Conservation (phyloP, 2,113 vertebrate genomes). For the Loxodonta africana region DNA sequence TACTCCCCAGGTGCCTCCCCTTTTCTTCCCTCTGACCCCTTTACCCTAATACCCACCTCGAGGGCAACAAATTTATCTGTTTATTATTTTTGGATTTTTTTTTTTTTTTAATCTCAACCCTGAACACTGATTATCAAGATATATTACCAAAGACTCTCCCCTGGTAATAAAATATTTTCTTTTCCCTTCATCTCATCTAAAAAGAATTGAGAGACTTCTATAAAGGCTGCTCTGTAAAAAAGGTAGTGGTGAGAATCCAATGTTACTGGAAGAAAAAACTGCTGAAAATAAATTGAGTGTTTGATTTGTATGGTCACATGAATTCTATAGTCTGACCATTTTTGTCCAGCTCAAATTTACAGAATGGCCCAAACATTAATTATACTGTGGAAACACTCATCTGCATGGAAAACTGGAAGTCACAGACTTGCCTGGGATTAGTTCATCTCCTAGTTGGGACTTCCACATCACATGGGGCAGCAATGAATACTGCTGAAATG, state of each 20-base stretch:
- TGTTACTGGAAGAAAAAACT: background rate
- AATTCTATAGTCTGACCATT: background rate
- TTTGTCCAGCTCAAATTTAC: background rate
- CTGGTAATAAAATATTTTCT: background rate
- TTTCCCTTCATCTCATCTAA: background rate
- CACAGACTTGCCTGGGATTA: background rate
- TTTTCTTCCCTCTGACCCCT: background rate
- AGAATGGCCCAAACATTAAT: background rate
- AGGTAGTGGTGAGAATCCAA: background rate
- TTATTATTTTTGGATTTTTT: background rate
- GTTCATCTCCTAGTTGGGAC: background rate
- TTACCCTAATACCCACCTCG: background rate
- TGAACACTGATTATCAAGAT: background rate
- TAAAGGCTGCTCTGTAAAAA: background rate
- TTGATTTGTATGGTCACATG: background rate
- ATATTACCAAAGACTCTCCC: background rate
- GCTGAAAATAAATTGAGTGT: background rate
- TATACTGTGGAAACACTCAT: background rate
- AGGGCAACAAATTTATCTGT: background rate
- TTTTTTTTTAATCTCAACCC: background rate
- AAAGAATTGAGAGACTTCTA: background rate
- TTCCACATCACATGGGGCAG: background rate
- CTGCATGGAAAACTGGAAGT: background rate
- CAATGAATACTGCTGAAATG: background rate
- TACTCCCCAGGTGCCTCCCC: background rate